These are phyloP conservation scores for Acleris literana DNA, from an alignment of 2,888 invertebrate species.

Conservation along the genomic window DNA sequence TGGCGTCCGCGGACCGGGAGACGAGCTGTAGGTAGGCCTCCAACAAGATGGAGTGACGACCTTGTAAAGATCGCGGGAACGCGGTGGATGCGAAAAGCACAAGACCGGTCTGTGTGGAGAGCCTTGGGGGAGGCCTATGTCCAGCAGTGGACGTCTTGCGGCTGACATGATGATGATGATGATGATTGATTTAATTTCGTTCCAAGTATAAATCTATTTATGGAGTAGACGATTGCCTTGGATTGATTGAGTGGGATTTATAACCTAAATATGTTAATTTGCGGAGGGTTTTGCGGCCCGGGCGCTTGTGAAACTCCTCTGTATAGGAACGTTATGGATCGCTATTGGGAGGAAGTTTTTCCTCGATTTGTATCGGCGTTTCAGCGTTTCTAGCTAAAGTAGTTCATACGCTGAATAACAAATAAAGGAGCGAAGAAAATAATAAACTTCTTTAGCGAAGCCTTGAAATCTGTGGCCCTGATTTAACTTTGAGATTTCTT, in stretches of 20 bases:
- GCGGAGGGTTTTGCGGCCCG: constrained; percentile 7
- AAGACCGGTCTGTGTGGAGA: too few species aligned
- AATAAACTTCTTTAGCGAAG: not conserved
- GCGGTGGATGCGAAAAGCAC: too few species aligned
- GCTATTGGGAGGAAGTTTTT: constrained; percentile 21
- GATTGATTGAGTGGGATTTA: constrained; percentile 23
- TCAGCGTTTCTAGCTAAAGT: constrained; percentile 8
- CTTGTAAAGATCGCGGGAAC: too few species aligned
- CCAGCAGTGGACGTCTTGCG: too few species aligned
- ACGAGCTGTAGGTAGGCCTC: too few species aligned
- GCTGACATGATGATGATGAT: too few species aligned
- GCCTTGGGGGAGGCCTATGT: too few species aligned
- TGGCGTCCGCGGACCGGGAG: too few species aligned
- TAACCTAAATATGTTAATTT: constrained; percentile 30
- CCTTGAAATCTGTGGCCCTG: too few species aligned
- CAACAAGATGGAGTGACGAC: too few species aligned
- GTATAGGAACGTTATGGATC: constrained; percentile 13
- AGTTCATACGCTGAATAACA: constrained; percentile 9
- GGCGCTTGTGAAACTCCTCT: constrained; percentile 13
- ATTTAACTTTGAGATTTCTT: too few species aligned
- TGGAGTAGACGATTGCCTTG: constrained; percentile 6
- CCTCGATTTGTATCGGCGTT: constrained; percentile 19
- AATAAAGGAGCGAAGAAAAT: not conserved
- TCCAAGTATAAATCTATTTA: constrained; percentile 6
- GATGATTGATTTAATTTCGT: constrained; percentile 2